Conservation (phyloP, 2,797 vertebrate species). For the Tarsius wallacei region DNA sequence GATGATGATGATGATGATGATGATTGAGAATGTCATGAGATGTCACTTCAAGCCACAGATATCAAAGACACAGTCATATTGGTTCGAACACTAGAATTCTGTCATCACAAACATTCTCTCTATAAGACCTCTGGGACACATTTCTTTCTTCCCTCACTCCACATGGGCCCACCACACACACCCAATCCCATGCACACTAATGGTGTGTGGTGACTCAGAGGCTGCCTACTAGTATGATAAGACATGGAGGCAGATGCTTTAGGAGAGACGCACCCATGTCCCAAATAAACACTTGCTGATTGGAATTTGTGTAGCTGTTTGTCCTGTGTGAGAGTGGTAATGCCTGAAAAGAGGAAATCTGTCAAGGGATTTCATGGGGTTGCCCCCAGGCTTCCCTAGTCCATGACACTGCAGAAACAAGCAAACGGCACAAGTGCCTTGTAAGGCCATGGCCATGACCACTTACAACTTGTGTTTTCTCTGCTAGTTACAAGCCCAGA, state of each 20-base stretch:
- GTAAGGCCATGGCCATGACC: not conserved
- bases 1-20: not conserved
- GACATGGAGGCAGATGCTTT: not conserved
- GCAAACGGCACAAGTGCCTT: not conserved
- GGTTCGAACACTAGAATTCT: not conserved
- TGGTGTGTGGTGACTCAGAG: not conserved
- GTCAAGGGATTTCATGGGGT: not conserved
- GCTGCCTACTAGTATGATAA: not conserved
- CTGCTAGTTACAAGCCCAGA: not conserved
- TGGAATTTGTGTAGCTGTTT: not conserved
- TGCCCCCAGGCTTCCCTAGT: not conserved
- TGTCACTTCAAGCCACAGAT: not conserved
- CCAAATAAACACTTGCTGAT: not conserved
- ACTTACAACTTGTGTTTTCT: not conserved
- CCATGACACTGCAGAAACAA: not conserved
- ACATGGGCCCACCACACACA: not conserved
- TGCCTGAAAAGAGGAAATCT: not conserved
- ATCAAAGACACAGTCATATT: not conserved
- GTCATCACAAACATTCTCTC: not conserved
- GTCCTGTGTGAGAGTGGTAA: not conserved
- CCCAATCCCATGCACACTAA: not conserved
- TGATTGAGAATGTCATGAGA: not conserved
- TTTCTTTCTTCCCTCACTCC: not conserved
- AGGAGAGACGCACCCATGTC: not conserved
- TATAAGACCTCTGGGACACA: not conserved